Evolutionary conservation across 1,140 invertebrate species (phyloP).

Genomic region (Heliconius congener): DNA sequence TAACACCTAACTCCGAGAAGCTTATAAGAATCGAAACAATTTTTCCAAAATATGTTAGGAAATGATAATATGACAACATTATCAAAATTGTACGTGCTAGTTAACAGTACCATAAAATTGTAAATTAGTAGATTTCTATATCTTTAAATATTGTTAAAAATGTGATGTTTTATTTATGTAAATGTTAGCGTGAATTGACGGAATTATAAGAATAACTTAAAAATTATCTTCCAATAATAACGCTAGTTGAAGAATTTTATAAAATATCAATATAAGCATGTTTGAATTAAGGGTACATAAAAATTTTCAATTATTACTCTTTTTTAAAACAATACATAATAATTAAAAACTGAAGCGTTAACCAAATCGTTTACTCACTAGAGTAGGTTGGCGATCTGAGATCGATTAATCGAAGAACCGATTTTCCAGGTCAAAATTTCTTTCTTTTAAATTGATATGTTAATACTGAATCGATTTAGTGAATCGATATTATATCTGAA

Average conservation of each 20-base stretch:
- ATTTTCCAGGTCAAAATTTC: no score
- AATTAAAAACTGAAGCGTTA: not conserved
- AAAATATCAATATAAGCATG: not conserved
- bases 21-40: not conserved
- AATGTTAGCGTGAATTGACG: not conserved
- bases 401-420: no score
- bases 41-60: not conserved
- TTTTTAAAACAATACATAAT: not conserved
- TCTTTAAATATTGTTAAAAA: not conserved
- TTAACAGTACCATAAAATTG: not conserved
- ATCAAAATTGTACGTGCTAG: not conserved
- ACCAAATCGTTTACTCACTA: not conserved
- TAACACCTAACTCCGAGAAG: not conserved
- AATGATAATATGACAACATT: not conserved
- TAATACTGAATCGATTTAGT: no score
- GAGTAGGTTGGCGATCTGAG: no score
- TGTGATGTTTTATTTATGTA: slow-evolving; percentile 9
- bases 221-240: slow-evolving; percentile 3
- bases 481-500: no score
- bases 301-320: not conserved
- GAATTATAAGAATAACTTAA: not conserved
- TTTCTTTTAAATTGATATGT: no score
- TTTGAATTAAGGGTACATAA: not conserved
- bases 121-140: slow-evolving; percentile 1
- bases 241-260: not conserved